Conservation (phyloP, 2,797 vertebrate genomes). For the Halcyon chelicuti region DNA sequence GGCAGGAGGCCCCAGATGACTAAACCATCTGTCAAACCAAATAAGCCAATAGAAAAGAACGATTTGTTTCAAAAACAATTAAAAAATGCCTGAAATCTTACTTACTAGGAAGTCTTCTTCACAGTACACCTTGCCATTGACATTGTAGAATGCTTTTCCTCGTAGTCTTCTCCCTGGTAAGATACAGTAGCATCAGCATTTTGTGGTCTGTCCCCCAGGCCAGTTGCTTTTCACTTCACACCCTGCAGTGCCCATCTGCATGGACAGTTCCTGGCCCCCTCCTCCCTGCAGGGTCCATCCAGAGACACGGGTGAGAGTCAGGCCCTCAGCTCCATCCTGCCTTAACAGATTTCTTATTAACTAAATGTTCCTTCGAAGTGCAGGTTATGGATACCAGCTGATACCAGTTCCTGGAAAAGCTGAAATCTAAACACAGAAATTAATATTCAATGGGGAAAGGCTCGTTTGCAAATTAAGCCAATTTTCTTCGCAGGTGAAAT, state of each 20-base stretch:
- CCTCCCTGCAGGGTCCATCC: neutral
- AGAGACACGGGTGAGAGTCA: neutral
- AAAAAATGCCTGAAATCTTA: conserved; percentile 52
- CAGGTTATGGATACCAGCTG: neutral
- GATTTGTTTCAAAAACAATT: neutral
- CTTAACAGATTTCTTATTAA: neutral
- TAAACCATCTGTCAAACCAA: neutral
- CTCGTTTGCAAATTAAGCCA: neutral
- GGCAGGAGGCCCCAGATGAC: neutral
- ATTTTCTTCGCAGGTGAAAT: neutral
- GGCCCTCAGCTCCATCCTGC: neutral
- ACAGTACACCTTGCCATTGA: conserved; percentile 97
- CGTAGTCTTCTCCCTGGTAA: conserved; percentile 91
- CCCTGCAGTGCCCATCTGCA: neutral
- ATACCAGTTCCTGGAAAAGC: neutral
- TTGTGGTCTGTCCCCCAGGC: neutral
- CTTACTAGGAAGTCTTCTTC: conserved; percentile 99
- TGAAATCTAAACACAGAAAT: neutral
- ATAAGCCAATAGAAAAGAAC: neutral
- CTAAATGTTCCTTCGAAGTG: neutral
- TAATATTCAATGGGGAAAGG: neutral
- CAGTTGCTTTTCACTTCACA: rapidly evolving
- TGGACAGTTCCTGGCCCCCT: neutral
- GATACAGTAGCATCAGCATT: neutral
- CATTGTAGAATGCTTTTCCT: conserved; percentile 98